A percentile compares a stretch with the other conserved stretches of the same genome.
Evolutionary conservation across 2,797 vertebrate genomes (phyloP).

Genomic region (Cetoscarus ocellatus): DNA sequence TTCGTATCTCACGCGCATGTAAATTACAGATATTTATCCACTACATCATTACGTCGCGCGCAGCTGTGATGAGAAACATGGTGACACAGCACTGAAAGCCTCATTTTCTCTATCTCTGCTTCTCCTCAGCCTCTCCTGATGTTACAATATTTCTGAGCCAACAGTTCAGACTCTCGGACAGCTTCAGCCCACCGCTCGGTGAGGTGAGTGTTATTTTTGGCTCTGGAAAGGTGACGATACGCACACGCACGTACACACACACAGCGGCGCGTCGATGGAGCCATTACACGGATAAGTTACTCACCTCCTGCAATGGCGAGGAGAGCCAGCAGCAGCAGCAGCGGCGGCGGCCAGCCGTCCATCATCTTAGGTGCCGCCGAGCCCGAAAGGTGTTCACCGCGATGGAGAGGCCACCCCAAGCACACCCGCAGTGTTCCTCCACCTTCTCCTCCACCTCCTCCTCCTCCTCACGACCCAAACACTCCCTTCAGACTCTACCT

Average conservation of each 20-base stretch:
- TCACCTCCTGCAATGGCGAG: slow-evolving; percentile 86
- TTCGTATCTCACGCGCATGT: slow-evolving; percentile 21
- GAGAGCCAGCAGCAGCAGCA: slow-evolving; percentile 75
- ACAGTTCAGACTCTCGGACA: background rate
- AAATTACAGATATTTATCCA: slow-evolving; percentile 39
- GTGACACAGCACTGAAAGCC: slow-evolving; percentile 69
- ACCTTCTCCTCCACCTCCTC: slow-evolving; percentile 37
- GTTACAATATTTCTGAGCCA: slow-evolving; percentile 27
- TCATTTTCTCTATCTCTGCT: slow-evolving; percentile 47
- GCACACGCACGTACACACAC: slow-evolving; percentile 7
- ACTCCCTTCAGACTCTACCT: slow-evolving; percentile 66
- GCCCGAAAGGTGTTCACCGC: slow-evolving; percentile 71
- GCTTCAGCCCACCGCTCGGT: slow-evolving; percentile 3
- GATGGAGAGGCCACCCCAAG: slow-evolving; percentile 68
- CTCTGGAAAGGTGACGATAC: slow-evolving; percentile 40
- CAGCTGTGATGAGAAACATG: slow-evolving; percentile 53
- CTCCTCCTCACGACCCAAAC: slow-evolving; percentile 48
- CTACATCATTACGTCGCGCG: slow-evolving; percentile 49
- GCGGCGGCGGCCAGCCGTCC: slow-evolving; percentile 67
- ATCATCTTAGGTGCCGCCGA: slow-evolving; percentile 67
- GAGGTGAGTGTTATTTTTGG: slow-evolving; percentile 8
- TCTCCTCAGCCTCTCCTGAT: slow-evolving; percentile 36
- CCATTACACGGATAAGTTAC: slow-evolving; percentile 67
- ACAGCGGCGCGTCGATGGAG: slow-evolving; percentile 54
- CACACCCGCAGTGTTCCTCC: slow-evolving; percentile 62